Base-by-base conservation (phyloP, 2,888 invertebrate species). In the Cephus spinipes region DNA sequence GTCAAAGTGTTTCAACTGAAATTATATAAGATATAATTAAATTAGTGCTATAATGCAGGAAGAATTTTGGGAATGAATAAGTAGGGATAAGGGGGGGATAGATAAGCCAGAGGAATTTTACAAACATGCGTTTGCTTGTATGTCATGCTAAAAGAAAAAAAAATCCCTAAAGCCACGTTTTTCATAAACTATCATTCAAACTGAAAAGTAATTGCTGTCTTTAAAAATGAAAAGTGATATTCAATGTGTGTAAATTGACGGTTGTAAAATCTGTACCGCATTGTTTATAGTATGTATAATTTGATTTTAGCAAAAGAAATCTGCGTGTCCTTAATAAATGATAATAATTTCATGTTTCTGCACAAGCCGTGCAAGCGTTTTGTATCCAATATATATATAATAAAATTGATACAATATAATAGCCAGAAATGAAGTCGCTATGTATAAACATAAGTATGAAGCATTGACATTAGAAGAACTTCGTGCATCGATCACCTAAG, bases 151-250 rank as follows among this genome's bases (percentile, higher is more conserved):
- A 87, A 86, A 81, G 78, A 80, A 80, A 84, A 83, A 81, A 80
- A 36, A 73, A 73, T 76, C 31, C 31, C 33, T 55, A 77, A 74
- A 74, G 74, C 78, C 30, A 74, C n/a, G 30, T 30, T 74, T 15
- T 30, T 76, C 68, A 35, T 75, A 30, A 33, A 77, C 31, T 76
- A 73, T 73, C 79, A 76, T 85, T 80, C 74, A 85, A 89, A 89
- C 90, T 89, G 90, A 89, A 88, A 88, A 89, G 89, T 89, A 85
- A 86, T 81, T 80, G 88, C 87, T 88, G 88, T 84, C 83, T 83
- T 81, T 71, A 55, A 55, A 55, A 55, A 23, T 6, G 3, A 55
- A 55, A 55, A 23, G 23, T 9, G 55, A 55, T 55, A 55, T 55
- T 55, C 23, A 9, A 55, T 55, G 23, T 55, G 23, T 9, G 23